Evolutionary conservation across 2,888 invertebrate genomes (phyloP).

Genomic region (Ryuthela nishihirai): DNA sequence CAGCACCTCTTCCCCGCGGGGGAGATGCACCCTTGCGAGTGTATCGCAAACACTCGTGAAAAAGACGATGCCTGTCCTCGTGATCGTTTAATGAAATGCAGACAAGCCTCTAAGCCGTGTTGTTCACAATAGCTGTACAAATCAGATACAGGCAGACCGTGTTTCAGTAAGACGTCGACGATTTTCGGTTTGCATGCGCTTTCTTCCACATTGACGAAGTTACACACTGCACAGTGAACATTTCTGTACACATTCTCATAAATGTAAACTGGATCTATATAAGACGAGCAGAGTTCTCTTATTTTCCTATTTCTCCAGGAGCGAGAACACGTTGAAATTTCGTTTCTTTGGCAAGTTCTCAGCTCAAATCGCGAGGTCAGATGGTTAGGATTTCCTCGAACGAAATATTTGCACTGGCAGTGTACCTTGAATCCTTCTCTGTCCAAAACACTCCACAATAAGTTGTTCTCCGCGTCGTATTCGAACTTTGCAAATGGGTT

Average conservation of each 20-base stretch:
- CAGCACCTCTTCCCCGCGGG: conserved; percentile 1
- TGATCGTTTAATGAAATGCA: neutral
- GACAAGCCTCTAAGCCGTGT: neutral
- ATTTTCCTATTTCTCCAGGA: neutral
- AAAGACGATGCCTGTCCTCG: neutral
- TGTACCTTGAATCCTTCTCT: neutral
- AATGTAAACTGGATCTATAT: conserved; percentile 8
- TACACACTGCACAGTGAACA: conserved; percentile 11
- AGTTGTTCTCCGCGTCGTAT: neutral
- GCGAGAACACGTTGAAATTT: conserved; percentile 5
- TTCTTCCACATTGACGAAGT: neutral
- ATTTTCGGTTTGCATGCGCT: conserved; percentile 3
- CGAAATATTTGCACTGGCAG: neutral
- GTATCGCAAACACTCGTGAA: neutral
- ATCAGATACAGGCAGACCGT: neutral
- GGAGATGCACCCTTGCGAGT: neutral
- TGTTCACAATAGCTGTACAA: neutral
- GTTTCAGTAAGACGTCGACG: neutral
- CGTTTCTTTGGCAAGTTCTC: neutral
- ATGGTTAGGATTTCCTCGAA: neutral
- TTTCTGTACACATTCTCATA: conserved; percentile 10
- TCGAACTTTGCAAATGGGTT: too few species aligned
- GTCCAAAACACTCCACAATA: neutral
- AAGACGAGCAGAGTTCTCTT: neutral
- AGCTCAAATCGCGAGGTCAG: conserved; percentile 4